Base-by-base conservation (phyloP, 2,113 vertebrate genomes). In the Trachemys scripta region DNA sequence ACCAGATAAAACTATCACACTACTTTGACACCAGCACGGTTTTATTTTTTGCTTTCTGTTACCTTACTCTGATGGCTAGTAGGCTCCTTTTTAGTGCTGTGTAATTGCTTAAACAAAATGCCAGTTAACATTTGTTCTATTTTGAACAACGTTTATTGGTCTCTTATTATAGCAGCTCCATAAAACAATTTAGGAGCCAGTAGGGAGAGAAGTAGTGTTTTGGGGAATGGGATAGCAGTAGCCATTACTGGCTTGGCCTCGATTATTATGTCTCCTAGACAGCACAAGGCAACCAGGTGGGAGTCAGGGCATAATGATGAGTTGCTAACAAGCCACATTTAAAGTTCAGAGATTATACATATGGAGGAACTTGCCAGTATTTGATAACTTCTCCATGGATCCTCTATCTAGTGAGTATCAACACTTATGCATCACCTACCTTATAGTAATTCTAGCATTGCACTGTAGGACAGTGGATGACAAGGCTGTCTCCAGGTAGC, bases 71-170 rank as follows among this genome's bases (percentile, higher is more conserved):
- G 38, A 16, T 51, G 47, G 11, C 17, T 95, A 78, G 85, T 92
- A 3, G 20, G 4, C 83, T 82, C 14, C 4, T 84, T 93, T 93
- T 5, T 12, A 57, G 84, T 86, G 65, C 45, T 93, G 17, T 82
- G 24, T 1, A 50, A 76, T 94, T 96, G 84, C 38, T 91, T 69
- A 91, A 69, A 85, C 79, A 86, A 92, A 94, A 93, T 47, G 72
- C 9, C 90, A 90, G 62, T 80, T 94, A 85, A 95, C 92, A 62
- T 59, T 51, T 86, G 16, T n/a, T 8, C 42, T 80, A 42, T 93
- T 91, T 89, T 76, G 87, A 95, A 75, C 65, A 86, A 84, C 3
- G 1, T 57, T 88, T 96, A 93, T 25, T 92, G 80, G 92, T 94
- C 38, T 93, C 35, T 84, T 14, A 54, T 92, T 29, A 83, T 31